Evolutionary conservation across 2,888 invertebrate genomes (phyloP).

Genomic region (Chrysolina oricalcia): DNA sequence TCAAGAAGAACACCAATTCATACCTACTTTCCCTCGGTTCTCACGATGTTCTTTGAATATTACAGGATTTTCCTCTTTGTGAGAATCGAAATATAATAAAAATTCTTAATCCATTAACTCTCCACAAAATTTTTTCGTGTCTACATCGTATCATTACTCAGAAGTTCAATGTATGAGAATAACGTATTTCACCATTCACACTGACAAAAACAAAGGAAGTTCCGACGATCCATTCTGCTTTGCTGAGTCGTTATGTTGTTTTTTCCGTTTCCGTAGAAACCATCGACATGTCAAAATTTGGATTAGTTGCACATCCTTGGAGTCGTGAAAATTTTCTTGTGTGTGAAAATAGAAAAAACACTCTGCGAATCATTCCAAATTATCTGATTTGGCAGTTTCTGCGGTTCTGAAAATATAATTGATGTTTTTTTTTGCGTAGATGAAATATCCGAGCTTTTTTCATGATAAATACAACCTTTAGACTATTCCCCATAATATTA

Average conservation of each 20-base stretch:
- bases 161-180: not conserved
- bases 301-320: constrained; percentile 56
- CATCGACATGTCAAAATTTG: constrained; percentile 57
- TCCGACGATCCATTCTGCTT: not conserved
- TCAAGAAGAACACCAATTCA: no score
- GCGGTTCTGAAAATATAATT: no score
- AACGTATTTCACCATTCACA: not conserved
- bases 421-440: no score
- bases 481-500: no score
- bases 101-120: no score
- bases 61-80: no score
- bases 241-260: not conserved
- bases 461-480: no score
- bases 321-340: constrained; percentile 54
- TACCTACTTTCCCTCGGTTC: no score
- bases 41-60: no score
- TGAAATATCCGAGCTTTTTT: no score
- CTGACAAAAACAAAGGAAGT: not conserved
- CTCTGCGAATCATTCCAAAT: constrained; percentile 48
- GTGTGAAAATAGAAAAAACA: constrained; percentile 46
- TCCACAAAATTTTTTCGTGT: no score
- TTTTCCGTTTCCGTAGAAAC: constrained; percentile 42
- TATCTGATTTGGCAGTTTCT: constrained; percentile 45
- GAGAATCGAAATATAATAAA: no score
- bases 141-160: not conserved